Evolutionary conservation across 1,140 invertebrate genomes (phyloP).

Genomic region (Capitella teleta): DNA sequence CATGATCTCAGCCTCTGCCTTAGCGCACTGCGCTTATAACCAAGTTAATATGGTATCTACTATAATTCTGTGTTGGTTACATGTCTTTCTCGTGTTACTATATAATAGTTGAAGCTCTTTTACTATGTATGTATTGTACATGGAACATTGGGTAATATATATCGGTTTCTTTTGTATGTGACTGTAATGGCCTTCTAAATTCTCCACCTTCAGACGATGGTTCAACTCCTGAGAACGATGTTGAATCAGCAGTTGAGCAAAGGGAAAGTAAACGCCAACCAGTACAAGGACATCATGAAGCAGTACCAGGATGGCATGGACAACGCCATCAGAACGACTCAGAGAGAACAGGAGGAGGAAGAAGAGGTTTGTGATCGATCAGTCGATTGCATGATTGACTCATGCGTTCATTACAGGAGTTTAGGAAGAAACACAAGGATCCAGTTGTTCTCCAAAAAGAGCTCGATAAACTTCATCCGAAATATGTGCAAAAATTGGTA

Average conservation of each 20-base stretch:
- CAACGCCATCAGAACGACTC: background rate
- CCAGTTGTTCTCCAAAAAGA: background rate
- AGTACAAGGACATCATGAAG: background rate
- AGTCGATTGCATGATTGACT: no score
- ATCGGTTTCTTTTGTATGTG: no score
- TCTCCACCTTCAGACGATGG: conserved; percentile 1
- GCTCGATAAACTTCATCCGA: background rate
- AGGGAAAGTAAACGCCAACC: conserved; percentile 1
- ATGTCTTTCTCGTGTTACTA: no score
- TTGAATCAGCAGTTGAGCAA: conserved; percentile 3
- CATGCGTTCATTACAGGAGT: background rate
- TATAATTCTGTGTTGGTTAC: no score
- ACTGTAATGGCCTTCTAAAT: background rate
- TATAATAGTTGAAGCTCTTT: no score
- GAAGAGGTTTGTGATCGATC: conserved; percentile 2
- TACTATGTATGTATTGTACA: no score
- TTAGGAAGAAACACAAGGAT: background rate
- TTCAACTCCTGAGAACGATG: conserved; percentile 1
- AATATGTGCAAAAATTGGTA: background rate
- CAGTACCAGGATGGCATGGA: conserved; percentile 2
- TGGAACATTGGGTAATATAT: no score
- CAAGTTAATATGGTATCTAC: no score
- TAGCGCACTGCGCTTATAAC: no score
- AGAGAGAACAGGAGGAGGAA: background rate
- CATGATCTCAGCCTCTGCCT: no score